Conservation (phyloP, 2,888 invertebrate genomes). For the Tuta absoluta region DNA sequence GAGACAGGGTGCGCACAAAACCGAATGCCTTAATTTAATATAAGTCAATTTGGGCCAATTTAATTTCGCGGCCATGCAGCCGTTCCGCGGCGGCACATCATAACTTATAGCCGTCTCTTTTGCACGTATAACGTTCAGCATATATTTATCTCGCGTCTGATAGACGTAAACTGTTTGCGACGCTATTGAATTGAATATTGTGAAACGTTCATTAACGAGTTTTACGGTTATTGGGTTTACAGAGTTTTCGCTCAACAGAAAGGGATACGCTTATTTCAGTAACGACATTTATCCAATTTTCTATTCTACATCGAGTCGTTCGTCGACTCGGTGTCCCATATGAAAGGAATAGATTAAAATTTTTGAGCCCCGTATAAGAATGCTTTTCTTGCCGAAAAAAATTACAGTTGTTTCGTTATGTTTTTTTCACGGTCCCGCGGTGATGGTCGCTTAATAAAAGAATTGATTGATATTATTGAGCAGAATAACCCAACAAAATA, state of each 20-base stretch:
- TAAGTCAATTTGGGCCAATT: conserved; percentile 78
- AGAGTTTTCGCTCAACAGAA: neutral
- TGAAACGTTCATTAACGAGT: conserved; percentile 33
- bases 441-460: too few relatives aligned
- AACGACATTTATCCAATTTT: too few relatives aligned
- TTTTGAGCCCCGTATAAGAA: too few relatives aligned
- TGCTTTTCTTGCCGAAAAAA: too few relatives aligned
- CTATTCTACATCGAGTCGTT: too few relatives aligned
- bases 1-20: conserved; percentile 69
- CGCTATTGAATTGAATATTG: conserved; percentile 42
- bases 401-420: too few relatives aligned
- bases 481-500: too few relatives aligned
- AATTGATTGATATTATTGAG: too few relatives aligned
- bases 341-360: too few relatives aligned
- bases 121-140: conserved; percentile 31
- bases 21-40: conserved; percentile 77
- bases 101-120: conserved; percentile 47
- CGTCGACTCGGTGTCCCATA: too few relatives aligned
- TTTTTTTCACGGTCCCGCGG: too few relatives aligned
- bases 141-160: conserved; percentile 40
- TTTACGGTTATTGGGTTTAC: conserved; percentile 27
- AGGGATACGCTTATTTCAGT: neutral
- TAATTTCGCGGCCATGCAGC: conserved; percentile 71
- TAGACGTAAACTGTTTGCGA: conserved; percentile 43
- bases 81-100: conserved; percentile 54